These are phyloP conservation scores for Erebia epiphron DNA, from an alignment of 2,888 invertebrate genomes.

Conservation along the genomic window DNA sequence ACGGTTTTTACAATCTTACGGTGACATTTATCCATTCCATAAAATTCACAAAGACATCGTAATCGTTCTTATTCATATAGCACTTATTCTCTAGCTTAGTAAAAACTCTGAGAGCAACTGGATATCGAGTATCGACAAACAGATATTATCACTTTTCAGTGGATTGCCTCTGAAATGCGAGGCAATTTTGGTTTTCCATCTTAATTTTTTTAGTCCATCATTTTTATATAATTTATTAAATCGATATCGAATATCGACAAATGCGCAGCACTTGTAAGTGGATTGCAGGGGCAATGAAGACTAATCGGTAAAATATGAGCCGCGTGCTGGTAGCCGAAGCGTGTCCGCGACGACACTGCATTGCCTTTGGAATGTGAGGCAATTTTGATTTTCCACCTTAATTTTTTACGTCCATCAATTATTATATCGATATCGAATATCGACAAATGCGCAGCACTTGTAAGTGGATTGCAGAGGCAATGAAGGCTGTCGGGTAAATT, in stretches of 20 bases:
- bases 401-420: no score
- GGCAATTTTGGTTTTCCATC: constrained; percentile 16
- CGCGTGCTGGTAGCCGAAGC: constrained; percentile 67
- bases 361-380: constrained; percentile 49
- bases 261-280: constrained; percentile 46
- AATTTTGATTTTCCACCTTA: constrained; percentile 26
- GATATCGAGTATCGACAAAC: constrained; percentile 1
- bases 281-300: constrained; percentile 73
- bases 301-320: constrained; percentile 79
- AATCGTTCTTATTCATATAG: no score
- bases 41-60: no score
- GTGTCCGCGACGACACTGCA: constrained; percentile 65
- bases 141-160: constrained; percentile 44
- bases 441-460: no score
- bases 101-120: no score
- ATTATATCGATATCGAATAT: no score
- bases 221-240: no score
- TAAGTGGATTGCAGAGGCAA: no score
- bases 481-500: no score
- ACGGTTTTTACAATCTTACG: no score
- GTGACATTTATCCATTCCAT: no score
- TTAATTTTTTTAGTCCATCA: constrained; percentile 23
- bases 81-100: no score
- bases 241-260: constrained; percentile 9
- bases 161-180: constrained; percentile 57